Conservation (phyloP, 2,888 invertebrate genomes). For the Hirudinaria manillensis region DNA sequence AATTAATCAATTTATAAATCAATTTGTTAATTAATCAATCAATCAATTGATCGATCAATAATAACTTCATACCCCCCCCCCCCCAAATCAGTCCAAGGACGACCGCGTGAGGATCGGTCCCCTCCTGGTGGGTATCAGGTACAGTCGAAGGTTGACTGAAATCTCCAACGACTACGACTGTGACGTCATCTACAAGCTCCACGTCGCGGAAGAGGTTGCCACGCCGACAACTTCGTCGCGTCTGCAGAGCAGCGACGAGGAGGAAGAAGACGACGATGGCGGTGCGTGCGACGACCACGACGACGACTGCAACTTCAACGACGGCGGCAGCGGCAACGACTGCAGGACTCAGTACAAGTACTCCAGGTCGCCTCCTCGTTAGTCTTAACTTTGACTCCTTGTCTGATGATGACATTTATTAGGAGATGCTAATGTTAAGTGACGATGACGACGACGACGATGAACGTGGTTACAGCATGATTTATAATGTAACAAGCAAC, state of each 20-base stretch:
- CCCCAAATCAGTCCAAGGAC: conserved; percentile 45
- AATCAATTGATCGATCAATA: neutral
- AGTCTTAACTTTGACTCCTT: neutral
- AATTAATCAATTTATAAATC: neutral
- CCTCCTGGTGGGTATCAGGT: conserved; percentile 50
- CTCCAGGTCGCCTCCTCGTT: neutral
- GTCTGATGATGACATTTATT: neutral
- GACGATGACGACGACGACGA: neutral
- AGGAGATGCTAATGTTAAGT: neutral
- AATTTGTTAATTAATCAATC: neutral
- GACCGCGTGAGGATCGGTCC: conserved; percentile 50
- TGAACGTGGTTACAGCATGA: neutral
- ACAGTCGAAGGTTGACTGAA: conserved; percentile 42
- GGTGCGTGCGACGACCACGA: neutral
- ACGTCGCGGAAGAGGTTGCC: conserved; percentile 44
- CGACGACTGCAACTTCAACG: neutral
- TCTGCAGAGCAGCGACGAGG: neutral
- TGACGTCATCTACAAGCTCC: conserved; percentile 48
- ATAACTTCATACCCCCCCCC: neutral
- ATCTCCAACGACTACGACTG: conserved; percentile 50
- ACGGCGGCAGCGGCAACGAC: neutral
- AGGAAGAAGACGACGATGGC: neutral
- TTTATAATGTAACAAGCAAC: neutral
- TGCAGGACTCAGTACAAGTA: too few relatives aligned
- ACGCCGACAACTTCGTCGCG: neutral